A percentile compares a stretch with the other conserved stretches of the same genome.
These are phyloP conservation scores for Myanophis thanlyinensis DNA, from an alignment of 2,113 vertebrate genomes.

Conservation along the genomic window DNA sequence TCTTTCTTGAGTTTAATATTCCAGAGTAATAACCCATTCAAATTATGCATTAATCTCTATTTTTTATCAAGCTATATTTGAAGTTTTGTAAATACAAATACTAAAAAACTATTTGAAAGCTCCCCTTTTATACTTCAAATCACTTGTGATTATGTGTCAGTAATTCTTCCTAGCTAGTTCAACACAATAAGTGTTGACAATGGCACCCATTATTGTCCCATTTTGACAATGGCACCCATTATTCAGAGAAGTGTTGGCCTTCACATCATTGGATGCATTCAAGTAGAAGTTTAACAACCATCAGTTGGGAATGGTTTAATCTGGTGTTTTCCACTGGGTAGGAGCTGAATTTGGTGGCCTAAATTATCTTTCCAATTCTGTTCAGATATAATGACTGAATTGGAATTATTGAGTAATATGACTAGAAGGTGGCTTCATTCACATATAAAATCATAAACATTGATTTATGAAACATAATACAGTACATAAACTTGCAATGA, in stretches of 20 bases:
- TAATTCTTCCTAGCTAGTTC: background rate
- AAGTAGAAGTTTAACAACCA: background rate
- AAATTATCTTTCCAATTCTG: background rate
- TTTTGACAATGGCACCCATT: background rate
- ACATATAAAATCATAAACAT: background rate
- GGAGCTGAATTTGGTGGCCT: background rate
- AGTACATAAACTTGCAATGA: background rate
- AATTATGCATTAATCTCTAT: background rate
- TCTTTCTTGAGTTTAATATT: background rate
- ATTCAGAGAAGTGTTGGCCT: background rate
- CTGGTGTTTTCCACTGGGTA: background rate
- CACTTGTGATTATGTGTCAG: background rate
- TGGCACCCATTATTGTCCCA: background rate
- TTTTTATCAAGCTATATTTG: background rate
- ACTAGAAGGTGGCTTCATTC: background rate
- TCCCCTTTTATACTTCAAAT: background rate
- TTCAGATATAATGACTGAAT: background rate
- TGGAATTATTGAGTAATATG: background rate
- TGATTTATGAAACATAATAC: background rate
- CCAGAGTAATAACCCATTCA: background rate
- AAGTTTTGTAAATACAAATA: background rate
- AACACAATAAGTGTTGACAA: background rate
- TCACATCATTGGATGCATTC: background rate
- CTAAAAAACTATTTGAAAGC: background rate
- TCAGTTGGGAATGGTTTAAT: background rate